phyloP scores from a whole-genome alignment of 2,888 invertebrate genomes.

The Rotaria macrura region DNA sequence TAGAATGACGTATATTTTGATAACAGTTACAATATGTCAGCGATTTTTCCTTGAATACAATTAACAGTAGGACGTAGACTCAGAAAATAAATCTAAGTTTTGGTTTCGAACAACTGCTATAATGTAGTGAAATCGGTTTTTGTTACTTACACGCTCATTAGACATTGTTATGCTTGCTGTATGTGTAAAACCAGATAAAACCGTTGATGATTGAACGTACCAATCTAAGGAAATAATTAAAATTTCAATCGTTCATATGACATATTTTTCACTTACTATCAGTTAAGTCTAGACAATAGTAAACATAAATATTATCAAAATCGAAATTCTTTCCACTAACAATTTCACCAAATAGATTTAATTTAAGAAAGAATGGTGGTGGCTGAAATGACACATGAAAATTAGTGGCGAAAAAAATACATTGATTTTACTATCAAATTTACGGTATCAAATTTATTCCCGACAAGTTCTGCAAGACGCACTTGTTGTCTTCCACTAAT shows the following conservation, averaged over 20 bases:
- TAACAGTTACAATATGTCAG: no score
- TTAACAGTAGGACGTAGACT: no score
- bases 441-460: conserved; percentile 48
- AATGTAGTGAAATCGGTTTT: no score
- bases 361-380: conserved; percentile 54
- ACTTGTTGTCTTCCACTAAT: conserved; percentile 45
- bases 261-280: conserved; percentile 50
- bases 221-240: conserved; percentile 38
- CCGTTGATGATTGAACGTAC: conserved; percentile 41
- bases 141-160: conserved; percentile 32
- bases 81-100: no score
- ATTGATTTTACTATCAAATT: conserved; percentile 29
- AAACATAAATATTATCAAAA: conserved; percentile 60
- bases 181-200: conserved; percentile 48
- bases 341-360: conserved; percentile 54
- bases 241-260: neutral
- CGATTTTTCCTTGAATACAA: no score
- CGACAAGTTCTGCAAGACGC: conserved; percentile 44
- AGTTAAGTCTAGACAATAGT: conserved; percentile 62
- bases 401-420: no score
- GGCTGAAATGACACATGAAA: conserved; percentile 47
- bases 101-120: no score
- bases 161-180: conserved; percentile 42
- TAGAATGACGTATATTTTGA: no score
- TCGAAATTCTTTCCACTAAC: conserved; percentile 59